phyloP scores from a whole-genome alignment of 2,797 vertebrate genomes.

The Leucoraja ocellata region DNA sequence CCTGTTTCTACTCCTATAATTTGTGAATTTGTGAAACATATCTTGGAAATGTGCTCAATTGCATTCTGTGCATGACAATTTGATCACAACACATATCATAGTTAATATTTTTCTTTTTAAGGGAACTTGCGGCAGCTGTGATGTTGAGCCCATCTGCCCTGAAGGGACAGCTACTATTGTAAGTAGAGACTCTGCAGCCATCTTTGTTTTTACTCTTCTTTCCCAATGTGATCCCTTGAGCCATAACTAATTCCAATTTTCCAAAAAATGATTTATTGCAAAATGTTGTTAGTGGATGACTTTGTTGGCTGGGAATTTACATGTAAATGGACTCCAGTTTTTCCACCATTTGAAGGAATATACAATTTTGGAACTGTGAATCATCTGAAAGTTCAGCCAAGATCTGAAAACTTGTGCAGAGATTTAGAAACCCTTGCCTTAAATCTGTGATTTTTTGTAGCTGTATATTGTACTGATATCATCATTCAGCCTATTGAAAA shows the following conservation, averaged over 20 bases:
- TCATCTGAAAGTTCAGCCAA: background rate
- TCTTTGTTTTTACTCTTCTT: background rate
- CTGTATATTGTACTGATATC: background rate
- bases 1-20: too few species aligned
- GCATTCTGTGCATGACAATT: background rate
- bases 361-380: background rate
- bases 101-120: conserved; percentile 42
- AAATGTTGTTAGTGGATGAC: background rate
- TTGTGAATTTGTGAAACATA: too few species aligned
- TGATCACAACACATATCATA: background rate
- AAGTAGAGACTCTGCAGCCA: background rate
- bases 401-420: background rate
- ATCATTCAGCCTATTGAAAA: background rate
- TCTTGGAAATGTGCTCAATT: background rate
- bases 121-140: conserved; percentile 61
- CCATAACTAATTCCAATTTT: background rate
- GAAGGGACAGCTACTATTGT: conserved; percentile 49
- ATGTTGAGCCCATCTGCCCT: conserved; percentile 52
- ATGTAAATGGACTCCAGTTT: background rate
- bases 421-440: background rate
- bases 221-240: background rate
- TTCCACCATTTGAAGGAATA: background rate
- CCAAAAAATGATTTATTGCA: background rate
- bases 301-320: background rate
- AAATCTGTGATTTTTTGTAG: background rate